A percentile compares a stretch with the other conserved stretches of the same genome.
phyloP scores from a whole-genome alignment of 2,888 invertebrate species.

The Drosophila recens region DNA sequence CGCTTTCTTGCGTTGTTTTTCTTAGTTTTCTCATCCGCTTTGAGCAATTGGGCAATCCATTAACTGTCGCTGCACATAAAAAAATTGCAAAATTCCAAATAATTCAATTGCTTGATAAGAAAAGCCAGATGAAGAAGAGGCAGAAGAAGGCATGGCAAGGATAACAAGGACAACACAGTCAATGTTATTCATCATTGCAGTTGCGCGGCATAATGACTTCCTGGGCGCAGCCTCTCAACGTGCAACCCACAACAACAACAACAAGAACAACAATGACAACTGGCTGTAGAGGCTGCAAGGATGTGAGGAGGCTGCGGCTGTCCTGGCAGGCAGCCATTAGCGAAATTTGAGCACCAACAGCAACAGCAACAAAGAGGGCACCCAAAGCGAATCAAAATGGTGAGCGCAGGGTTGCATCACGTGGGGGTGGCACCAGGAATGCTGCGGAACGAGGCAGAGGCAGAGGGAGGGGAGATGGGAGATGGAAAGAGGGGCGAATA shows the following conservation, averaged over 20 bases:
- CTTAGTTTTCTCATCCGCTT: background rate
- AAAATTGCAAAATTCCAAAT: slow-evolving; percentile 58
- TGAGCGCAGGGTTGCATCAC: slow-evolving; percentile 49
- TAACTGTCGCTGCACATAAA: slow-evolving; percentile 38
- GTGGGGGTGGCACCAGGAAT: slow-evolving; percentile 12
- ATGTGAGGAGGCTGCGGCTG: slow-evolving; percentile 56
- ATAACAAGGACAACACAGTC: slow-evolving; percentile 45
- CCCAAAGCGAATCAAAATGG: slow-evolving; percentile 73
- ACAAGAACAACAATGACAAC: slow-evolving; percentile 10
- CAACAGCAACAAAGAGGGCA: slow-evolving; percentile 52
- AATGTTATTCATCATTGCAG: slow-evolving; percentile 77
- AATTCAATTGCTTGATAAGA: slow-evolving; percentile 63
- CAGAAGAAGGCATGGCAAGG: slow-evolving; percentile 4
- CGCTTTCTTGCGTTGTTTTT: background rate
- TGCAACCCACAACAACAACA: slow-evolving; percentile 39
- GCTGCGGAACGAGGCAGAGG: background rate
- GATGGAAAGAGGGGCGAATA: slow-evolving; percentile 36
- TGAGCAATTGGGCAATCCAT: slow-evolving; percentile 45
- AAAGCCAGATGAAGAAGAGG: slow-evolving; percentile 13
- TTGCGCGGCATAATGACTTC: slow-evolving; percentile 79
- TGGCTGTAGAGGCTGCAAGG: slow-evolving; percentile 5
- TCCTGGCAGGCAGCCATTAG: slow-evolving; percentile 78
- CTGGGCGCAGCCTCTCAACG: slow-evolving; percentile 58
- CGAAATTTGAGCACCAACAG: slow-evolving; percentile 74
- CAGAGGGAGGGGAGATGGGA: background rate